A percentile compares a stretch with the other conserved stretches of the same genome.
These are phyloP conservation scores for Encarsia formosa DNA, from an alignment of 2,888 invertebrate genomes.

Conservation along the genomic window DNA sequence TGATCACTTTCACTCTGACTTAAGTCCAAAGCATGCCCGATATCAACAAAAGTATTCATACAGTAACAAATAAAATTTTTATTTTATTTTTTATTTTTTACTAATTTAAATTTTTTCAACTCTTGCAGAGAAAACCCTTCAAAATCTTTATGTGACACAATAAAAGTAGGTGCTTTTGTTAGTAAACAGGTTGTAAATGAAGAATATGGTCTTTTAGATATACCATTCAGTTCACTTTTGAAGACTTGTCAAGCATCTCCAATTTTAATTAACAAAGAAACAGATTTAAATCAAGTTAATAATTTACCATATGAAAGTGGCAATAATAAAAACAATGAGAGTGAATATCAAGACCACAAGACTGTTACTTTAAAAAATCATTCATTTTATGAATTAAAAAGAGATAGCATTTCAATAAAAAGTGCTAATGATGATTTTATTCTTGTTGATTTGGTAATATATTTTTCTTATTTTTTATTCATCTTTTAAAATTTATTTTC, in stretches of 20 bases:
- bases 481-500: neutral
- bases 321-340: conserved; percentile 46
- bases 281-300: neutral
- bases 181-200: conserved; percentile 61
- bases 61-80: too few relatives aligned
- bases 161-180: conserved; percentile 76
- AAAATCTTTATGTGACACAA: conserved; percentile 66
- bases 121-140: conserved; percentile 60
- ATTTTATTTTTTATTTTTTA: too few relatives aligned
- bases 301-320: conserved; percentile 9
- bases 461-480: neutral
- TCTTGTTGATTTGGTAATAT: conserved; percentile 66
- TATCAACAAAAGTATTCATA: conserved; percentile 63
- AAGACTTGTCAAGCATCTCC: conserved; percentile 48
- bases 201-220: conserved; percentile 58
- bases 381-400: conserved; percentile 49
- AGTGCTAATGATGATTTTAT: conserved; percentile 65
- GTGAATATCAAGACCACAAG: conserved; percentile 41
- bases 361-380: conserved; percentile 48
- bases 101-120: neutral
- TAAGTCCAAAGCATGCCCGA: conserved; percentile 65
- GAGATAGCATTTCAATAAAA: conserved; percentile 53
- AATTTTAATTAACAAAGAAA: conserved; percentile 29
- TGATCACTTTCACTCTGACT: conserved; percentile 79
- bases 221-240: conserved; percentile 63